These are phyloP conservation scores for Microctenopoma stevenorrisi DNA, from an alignment of 2,797 vertebrate species.

Conservation along the genomic window DNA sequence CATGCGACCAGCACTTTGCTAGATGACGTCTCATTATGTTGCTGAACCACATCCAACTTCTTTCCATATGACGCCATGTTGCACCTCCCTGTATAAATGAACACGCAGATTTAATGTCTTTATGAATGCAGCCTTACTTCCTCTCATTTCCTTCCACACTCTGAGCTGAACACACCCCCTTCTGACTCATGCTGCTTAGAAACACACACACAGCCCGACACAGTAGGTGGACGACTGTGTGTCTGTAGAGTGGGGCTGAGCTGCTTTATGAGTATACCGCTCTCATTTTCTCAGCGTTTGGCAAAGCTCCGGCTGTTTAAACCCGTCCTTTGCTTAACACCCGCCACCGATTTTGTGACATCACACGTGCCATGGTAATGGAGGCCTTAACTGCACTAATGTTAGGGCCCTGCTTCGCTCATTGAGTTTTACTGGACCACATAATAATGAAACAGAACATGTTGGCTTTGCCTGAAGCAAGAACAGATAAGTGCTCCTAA, in stretches of 20 bases:
- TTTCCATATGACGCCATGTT: too few relatives aligned
- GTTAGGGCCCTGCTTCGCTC: slow-evolving; percentile 19
- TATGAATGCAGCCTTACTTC: slow-evolving; percentile 9
- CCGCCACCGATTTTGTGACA: slow-evolving; percentile 12
- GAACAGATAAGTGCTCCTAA: slow-evolving; percentile 14
- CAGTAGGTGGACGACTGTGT: slow-evolving; percentile 1
- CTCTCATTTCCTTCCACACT: slow-evolving; percentile 42
- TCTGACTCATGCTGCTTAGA: slow-evolving; percentile 51
- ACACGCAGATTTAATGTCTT: neutral
- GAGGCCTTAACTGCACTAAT: slow-evolving; percentile 8
- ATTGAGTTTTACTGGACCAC: slow-evolving; percentile 40
- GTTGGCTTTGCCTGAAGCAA: slow-evolving; percentile 18
- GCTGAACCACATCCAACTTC: too few relatives aligned
- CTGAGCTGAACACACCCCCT: slow-evolving; percentile 60
- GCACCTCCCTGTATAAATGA: neutral
- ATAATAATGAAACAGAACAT: slow-evolving; percentile 10
- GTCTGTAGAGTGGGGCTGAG: slow-evolving; percentile 15
- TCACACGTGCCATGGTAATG: slow-evolving; percentile 16
- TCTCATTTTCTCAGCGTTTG: slow-evolving; percentile 43
- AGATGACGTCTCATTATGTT: too few relatives aligned
- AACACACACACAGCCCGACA: slow-evolving; percentile 15
- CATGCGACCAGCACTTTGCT: too few relatives aligned
- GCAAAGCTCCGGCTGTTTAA: slow-evolving; percentile 40
- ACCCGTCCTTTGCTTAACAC: slow-evolving; percentile 28
- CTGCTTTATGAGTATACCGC: slow-evolving; percentile 38